These are phyloP conservation scores for Thalpophila matura DNA, from an alignment of 2,888 invertebrate genomes.

Conservation along the genomic window DNA sequence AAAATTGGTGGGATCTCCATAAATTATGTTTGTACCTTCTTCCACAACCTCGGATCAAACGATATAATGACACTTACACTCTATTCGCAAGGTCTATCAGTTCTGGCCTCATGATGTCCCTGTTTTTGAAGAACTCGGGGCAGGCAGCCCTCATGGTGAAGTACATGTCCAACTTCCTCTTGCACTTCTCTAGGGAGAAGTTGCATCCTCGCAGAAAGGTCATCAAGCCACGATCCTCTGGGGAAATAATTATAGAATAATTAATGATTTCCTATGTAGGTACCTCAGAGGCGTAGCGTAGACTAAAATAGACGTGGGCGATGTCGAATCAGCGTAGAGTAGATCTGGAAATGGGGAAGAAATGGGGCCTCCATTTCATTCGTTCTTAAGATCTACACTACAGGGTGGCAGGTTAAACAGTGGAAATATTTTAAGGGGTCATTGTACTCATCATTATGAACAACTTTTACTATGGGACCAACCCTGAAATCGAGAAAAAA, in stretches of 20 bases:
- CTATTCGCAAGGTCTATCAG: constrained; percentile 91
- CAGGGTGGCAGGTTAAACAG: too few species aligned
- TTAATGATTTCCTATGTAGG: not conserved
- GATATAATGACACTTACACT: constrained; percentile 89
- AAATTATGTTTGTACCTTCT: not conserved
- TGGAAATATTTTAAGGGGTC: too few species aligned
- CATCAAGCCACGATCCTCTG: constrained; percentile 93
- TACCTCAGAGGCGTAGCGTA: too few species aligned
- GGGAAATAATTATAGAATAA: constrained; percentile 32
- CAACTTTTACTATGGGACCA: too few species aligned
- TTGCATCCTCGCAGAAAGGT: constrained; percentile 95
- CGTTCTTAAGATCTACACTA: too few species aligned
- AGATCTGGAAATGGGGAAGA: too few species aligned
- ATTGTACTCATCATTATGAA: too few species aligned
- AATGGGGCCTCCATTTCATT: too few species aligned
- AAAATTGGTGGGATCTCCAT: too few species aligned
- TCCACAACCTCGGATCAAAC: not conserved
- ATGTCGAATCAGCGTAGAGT: too few species aligned
- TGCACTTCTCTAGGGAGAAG: constrained; percentile 94
- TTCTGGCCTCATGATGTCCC: constrained; percentile 93
- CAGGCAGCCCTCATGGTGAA: constrained; percentile 95
- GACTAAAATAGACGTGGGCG: too few species aligned
- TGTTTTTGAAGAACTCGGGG: constrained; percentile 94
- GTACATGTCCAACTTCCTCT: constrained; percentile 95
- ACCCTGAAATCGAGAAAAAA: too few species aligned